Evolutionary conservation across 2,888 invertebrate genomes (phyloP), one percentile per base, ranked within the genome.

Genomic region (Drosophila rellima): DNA sequence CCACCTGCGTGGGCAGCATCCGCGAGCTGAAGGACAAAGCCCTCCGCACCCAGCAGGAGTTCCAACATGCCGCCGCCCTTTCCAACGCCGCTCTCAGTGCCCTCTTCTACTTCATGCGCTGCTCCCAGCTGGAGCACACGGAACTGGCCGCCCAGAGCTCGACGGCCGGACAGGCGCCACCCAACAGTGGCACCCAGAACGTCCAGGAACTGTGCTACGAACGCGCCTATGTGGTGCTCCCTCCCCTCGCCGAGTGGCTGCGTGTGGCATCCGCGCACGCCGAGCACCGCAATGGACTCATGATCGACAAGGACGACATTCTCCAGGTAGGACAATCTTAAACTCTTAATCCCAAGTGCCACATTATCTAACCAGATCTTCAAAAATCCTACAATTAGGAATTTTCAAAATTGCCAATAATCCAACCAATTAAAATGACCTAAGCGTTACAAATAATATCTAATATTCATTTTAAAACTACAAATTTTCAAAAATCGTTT

Each of bases 191-290:
- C 23, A 90, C 80, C 37, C 94, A 89, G 31, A 92, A 91, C 33
- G 89, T 95, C 39, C 95, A 96, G 91, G 96, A 96, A 82, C 93
- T 97, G 74, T 97, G 97, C 91, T 97, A 97, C 74, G 97, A 96
- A 93, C 94, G 97, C 56, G 97, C 97, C 0, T 97, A 97, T 81
- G 96, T 97, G 11, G 97, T 97, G 0, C 93, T 97, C 74, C 98
- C 98, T 0, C 98, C 98, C 11, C 93, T 98, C 68, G 96, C 96
- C n/a, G 98, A 98, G 93, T 98, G 98, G 98, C 93, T 97, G 76
- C 94, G 98, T 13, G 97, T 96, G 0, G 95, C 96, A 5, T 95
- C 96, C 0, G 96, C 97, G 2, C 97, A 97, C 92, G 96, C 97
- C 0, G 95, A 96, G 74, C 95, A 97, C 90, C 94, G 97, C 7